Evolutionary conservation across 2,888 invertebrate genomes (phyloP).

Genomic region (Cynaeus angustus): DNA sequence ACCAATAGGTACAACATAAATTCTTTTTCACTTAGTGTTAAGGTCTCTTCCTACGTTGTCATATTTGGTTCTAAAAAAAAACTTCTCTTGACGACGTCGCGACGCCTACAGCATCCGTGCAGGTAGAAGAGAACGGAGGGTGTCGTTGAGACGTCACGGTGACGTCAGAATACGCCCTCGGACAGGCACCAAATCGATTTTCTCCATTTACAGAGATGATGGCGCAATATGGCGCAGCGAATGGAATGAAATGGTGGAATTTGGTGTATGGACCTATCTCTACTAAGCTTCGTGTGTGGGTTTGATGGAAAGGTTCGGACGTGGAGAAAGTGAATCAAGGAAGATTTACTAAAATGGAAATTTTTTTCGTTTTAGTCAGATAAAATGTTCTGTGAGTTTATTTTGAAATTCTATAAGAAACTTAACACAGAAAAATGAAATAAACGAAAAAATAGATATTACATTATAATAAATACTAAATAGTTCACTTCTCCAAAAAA

Average conservation of each 20-base stretch:
- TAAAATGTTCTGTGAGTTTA: neutral
- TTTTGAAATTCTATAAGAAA: too few relatives aligned
- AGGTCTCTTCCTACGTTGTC: neutral
- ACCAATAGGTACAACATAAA: too few relatives aligned
- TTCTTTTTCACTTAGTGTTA: too few relatives aligned
- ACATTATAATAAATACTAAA: too few relatives aligned
- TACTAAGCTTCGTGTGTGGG: too few relatives aligned
- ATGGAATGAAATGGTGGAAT: slow-evolving; percentile 9
- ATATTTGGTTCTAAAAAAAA: slow-evolving; percentile 3
- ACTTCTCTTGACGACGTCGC: slow-evolving; percentile 17
- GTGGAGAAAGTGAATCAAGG: too few relatives aligned
- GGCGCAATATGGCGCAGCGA: slow-evolving; percentile 27
- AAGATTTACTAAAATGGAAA: too few relatives aligned
- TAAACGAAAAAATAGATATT: too few relatives aligned
- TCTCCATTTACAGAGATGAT: slow-evolving; percentile 4
- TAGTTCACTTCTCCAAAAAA: too few relatives aligned
- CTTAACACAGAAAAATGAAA: too few relatives aligned
- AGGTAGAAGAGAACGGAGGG: slow-evolving; percentile 2
- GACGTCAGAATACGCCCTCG: slow-evolving; percentile 45
- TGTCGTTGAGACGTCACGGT: slow-evolving; percentile 39
- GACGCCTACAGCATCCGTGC: slow-evolving; percentile 30
- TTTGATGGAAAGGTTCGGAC: too few relatives aligned
- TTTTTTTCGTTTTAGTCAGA: neutral
- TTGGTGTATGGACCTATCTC: too few relatives aligned
- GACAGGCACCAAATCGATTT: slow-evolving; percentile 21